Evolutionary conservation across 2,797 vertebrate genomes (phyloP).

Genomic region (Echiichthys vipera): DNA sequence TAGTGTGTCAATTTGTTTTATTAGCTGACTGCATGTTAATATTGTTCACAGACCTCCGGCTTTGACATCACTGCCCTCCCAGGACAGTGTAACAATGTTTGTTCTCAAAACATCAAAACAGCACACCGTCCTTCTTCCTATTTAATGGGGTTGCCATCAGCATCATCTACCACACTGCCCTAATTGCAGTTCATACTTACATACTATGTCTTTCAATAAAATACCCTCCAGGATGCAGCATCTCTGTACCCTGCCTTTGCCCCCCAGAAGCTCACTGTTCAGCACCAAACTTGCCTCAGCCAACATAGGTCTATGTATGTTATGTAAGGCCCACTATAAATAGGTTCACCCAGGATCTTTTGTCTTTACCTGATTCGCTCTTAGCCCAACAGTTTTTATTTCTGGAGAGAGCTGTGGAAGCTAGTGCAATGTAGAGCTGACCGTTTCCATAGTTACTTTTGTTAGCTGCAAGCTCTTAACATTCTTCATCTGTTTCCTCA

Average conservation of each 20-base stretch:
- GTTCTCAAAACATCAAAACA: conserved; percentile 51
- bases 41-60: conserved; percentile 50
- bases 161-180: conserved; percentile 30
- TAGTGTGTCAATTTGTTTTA: conserved; percentile 54
- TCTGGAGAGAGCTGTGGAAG: conserved; percentile 88
- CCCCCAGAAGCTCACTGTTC: conserved; percentile 64
- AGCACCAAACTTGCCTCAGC: conserved; percentile 77
- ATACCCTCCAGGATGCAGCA: conserved; percentile 49
- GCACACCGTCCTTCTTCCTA: conserved; percentile 32
- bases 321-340: conserved; percentile 90
- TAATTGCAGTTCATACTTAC: conserved; percentile 63
- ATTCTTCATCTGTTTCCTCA: conserved; percentile 88
- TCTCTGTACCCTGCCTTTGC: conserved; percentile 57
- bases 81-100: conserved; percentile 45
- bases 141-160: conserved; percentile 43
- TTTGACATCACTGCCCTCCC: conserved; percentile 69
- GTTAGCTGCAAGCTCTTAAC: conserved; percentile 86
- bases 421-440: conserved; percentile 86
- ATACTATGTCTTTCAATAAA: conserved; percentile 43
- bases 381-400: conserved; percentile 90
- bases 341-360: conserved; percentile 90
- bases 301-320: conserved; percentile 84
- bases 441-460: conserved; percentile 92
- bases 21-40: conserved; percentile 62
- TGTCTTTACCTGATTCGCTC: conserved; percentile 92